Evolutionary conservation across 2,888 invertebrate species (phyloP).

Genomic region (Pammene aurita): DNA sequence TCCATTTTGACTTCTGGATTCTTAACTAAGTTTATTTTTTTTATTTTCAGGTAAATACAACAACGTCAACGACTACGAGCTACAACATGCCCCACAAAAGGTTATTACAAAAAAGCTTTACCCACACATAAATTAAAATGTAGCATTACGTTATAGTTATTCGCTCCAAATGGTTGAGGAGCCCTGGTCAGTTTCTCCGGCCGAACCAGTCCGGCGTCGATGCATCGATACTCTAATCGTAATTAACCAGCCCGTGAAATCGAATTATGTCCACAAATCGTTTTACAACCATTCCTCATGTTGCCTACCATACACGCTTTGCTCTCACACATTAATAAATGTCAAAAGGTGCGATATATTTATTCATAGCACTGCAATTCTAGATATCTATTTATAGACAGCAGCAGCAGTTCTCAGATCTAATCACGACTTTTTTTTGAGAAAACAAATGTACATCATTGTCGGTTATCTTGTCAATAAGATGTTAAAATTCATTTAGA

Average conservation of each 20-base stretch:
- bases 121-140: background rate
- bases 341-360: background rate
- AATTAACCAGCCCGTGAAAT: constrained; percentile 77
- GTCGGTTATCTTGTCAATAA: no score
- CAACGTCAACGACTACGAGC: constrained; percentile 20
- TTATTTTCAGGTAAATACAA: constrained; percentile 61
- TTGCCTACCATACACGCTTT: constrained; percentile 34
- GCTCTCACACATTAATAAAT: constrained; percentile 23
- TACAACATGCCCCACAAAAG: constrained; percentile 20
- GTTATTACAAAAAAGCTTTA: constrained; percentile 9
- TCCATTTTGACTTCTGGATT: background rate
- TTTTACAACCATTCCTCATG: constrained; percentile 62
- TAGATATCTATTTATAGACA: constrained; percentile 23
- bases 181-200: constrained; percentile 72
- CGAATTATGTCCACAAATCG: constrained; percentile 72
- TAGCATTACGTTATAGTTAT: constrained; percentile 41
- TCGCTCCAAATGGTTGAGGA: constrained; percentile 69
- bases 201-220: constrained; percentile 70
- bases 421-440: no score
- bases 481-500: no score
- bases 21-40: constrained; percentile 25
- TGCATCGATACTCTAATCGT: constrained; percentile 74
- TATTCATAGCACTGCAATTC: background rate
- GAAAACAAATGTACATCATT: no score
- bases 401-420: no score